Percentiles rank a stretch among this genome's conserved stretches.
Conservation (phyloP, 2,797 vertebrate genomes). For the Tapera naevia region DNA sequence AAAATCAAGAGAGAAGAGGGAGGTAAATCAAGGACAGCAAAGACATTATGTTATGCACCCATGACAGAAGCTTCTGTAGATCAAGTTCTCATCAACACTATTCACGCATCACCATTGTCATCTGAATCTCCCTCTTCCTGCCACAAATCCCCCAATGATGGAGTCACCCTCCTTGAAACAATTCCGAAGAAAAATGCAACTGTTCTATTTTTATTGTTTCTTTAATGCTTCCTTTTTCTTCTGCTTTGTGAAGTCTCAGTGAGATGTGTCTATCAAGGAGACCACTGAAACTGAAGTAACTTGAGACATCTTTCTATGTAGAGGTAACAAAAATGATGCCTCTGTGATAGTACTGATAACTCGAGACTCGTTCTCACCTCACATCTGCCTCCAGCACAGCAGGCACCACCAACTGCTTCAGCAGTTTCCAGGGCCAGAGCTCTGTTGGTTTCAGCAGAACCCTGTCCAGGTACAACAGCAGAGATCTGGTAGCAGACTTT, state of each 20-base stretch:
- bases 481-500: background rate
- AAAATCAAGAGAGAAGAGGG: background rate
- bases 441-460: background rate
- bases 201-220: background rate
- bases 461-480: background rate
- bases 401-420: background rate
- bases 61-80: background rate
- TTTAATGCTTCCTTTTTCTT: background rate
- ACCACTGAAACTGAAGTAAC: background rate
- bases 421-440: background rate
- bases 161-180: background rate
- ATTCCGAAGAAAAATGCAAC: background rate
- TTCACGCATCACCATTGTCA: background rate
- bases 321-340: background rate
- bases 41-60: background rate
- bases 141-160: background rate
- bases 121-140: background rate
- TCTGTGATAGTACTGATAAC: background rate
- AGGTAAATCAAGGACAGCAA: constrained; percentile 47
- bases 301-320: background rate
- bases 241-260: background rate
- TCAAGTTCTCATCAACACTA: background rate
- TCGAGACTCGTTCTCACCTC: background rate
- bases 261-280: background rate
- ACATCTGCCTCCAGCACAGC: background rate